A percentile compares a stretch with the other conserved stretches of the same genome.
These are phyloP conservation scores for Ammospiza nelsoni DNA, from an alignment of 2,113 vertebrate genomes.

Conservation along the genomic window DNA sequence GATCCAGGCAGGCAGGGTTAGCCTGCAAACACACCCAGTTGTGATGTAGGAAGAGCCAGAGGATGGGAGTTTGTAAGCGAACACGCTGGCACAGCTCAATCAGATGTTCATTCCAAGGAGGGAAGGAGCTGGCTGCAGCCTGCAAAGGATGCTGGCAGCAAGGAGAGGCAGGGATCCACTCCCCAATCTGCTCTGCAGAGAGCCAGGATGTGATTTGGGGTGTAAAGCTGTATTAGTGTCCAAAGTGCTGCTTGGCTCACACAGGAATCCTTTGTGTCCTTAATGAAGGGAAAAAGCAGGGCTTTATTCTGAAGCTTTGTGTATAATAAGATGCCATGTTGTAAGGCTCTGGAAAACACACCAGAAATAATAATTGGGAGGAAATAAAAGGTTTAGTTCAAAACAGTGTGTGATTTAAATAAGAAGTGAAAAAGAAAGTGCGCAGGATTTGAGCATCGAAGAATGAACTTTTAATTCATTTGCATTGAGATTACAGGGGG, in stretches of 20 bases:
- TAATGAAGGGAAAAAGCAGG: slow-evolving; percentile 81
- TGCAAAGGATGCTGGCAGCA: slow-evolving; percentile 69
- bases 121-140: slow-evolving; percentile 73
- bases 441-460: slow-evolving; percentile 72
- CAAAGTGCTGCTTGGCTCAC: slow-evolving; percentile 76
- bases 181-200: slow-evolving; percentile 72
- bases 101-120: slow-evolving; percentile 69
- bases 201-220: slow-evolving; percentile 72
- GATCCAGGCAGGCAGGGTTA: not conserved
- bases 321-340: slow-evolving; percentile 81
- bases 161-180: slow-evolving; percentile 71
- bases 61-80: slow-evolving; percentile 53
- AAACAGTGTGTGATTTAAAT: slow-evolving; percentile 80
- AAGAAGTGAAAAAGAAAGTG: slow-evolving; percentile 78
- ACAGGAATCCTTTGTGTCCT: slow-evolving; percentile 79
- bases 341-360: slow-evolving; percentile 82
- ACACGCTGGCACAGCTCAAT: slow-evolving; percentile 56
- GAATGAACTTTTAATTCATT: slow-evolving; percentile 81
- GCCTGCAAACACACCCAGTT: not conserved
- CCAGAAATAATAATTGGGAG: slow-evolving; percentile 82
- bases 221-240: slow-evolving; percentile 79
- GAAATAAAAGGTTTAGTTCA: slow-evolving; percentile 81
- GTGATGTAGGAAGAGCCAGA: slow-evolving; percentile 48
- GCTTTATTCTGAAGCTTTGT: slow-evolving; percentile 79
- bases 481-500: slow-evolving; percentile 74